Evolutionary conservation across 2,113 vertebrate species (phyloP).

Genomic region (Benitochromis conjunctus): DNA sequence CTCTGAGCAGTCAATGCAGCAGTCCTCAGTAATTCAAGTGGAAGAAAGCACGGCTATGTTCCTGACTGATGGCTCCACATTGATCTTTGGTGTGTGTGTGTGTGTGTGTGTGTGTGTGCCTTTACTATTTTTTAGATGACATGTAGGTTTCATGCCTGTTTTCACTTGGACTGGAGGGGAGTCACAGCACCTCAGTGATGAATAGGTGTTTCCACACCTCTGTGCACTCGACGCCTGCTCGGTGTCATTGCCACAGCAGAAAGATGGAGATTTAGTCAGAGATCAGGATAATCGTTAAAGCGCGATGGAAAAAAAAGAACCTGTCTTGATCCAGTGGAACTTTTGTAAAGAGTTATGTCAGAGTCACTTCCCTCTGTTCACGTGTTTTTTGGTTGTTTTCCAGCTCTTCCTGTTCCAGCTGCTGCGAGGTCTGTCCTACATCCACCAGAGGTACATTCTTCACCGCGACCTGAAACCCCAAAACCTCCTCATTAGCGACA

Average conservation of each 20-base stretch:
- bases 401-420: slow-evolving; percentile 97
- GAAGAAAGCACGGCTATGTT: background rate
- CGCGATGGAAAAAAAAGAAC: background rate
- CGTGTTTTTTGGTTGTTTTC: slow-evolving; percentile 1
- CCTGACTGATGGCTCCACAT: background rate
- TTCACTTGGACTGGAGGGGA: background rate
- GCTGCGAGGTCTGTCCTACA: slow-evolving; percentile 93
- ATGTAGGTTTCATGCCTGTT: background rate
- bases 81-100: background rate
- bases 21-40: background rate
- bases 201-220: background rate
- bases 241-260: background rate
- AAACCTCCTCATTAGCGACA: slow-evolving; percentile 97
- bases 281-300: background rate
- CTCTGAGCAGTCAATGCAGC: background rate
- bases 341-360: background rate
- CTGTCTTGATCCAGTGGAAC: background rate
- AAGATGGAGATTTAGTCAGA: background rate
- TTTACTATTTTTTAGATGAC: background rate
- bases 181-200: background rate
- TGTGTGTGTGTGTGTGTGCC: background rate
- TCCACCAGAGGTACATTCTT: slow-evolving; percentile 96
- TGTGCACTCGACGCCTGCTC: background rate
- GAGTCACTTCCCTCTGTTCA: background rate
- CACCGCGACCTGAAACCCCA: slow-evolving; percentile 97